Percentiles rank a stretch among this genome's conserved stretches.
These are phyloP conservation scores for Manacus vitellinus DNA, from an alignment of 2,113 vertebrate species.

Conservation along the genomic window DNA sequence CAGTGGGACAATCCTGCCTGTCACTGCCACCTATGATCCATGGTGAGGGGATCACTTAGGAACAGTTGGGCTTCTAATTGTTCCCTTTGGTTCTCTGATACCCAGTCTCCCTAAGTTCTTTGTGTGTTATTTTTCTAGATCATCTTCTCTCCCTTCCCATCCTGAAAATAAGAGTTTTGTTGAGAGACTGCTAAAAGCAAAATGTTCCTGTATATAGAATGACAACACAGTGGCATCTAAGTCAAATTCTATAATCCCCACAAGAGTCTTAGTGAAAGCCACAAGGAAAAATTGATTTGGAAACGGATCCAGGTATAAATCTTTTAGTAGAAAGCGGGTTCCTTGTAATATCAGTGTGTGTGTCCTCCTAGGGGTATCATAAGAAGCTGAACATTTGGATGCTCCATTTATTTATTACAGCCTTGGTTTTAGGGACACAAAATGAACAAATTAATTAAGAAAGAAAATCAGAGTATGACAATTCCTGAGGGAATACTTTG, in stretches of 20 bases:
- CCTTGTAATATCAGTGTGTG: not conserved
- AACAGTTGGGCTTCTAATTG: not conserved
- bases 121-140: not conserved
- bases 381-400: not conserved
- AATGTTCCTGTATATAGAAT: not conserved
- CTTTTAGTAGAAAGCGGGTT: not conserved
- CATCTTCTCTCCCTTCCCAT: not conserved
- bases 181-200: not conserved
- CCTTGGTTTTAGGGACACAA: not conserved
- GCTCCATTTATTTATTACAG: not conserved
- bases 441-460: not conserved
- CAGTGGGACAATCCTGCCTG: not conserved
- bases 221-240: not conserved
- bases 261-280: not conserved
- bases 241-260: not conserved
- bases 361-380: not conserved
- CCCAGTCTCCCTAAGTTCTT: not conserved
- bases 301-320: not conserved
- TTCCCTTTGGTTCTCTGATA: not conserved
- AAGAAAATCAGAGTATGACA: not conserved
- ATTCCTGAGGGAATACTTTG: not conserved
- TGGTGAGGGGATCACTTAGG: not conserved
- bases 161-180: not conserved
- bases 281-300: not conserved
- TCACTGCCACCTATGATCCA: not conserved